Evolutionary conservation across 2,797 vertebrate species (phyloP), one percentile per base, ranked within the genome.

Genomic region (Esox lucius): DNA sequence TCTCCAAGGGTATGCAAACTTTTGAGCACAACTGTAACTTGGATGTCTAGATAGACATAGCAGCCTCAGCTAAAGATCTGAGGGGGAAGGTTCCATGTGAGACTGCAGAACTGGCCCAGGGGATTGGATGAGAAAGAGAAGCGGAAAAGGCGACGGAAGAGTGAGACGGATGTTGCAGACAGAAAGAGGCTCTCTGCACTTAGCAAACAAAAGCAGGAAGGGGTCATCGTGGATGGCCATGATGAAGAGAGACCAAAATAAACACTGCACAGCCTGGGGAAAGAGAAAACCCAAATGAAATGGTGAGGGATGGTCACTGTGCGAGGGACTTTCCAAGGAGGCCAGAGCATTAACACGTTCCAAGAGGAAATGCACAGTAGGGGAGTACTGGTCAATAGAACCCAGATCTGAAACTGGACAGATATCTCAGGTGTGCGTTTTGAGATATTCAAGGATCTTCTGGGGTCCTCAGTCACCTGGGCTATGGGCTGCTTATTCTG

Each of bases 161-260:
- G 75, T 67, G 80, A 84, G 82, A 81, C 81, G 87, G 80, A 88
- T 84, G 83, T 89, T 67, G 46, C 80, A 71, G 79, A 81, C 77
- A 72, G 75, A 80, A 68, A 80, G 81, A 80, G 83, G 83, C 78
- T 84, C 71, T 75, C 81, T 74, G 79, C 79, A 84, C 82, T 86
- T 84, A 81, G 82, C 83, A 87, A 87, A 92, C 91, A 93, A 92
- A 92, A 86, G 87, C 91, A 91, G 90, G 91, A 92, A 67, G 48
- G 48, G 28, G 39, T 56, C 48, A 68, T 59, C 31, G 61, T 62
- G 68, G 59, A 31, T 8, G 65, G 48, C 71, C 42, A 24, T 75
- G 73, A 70, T 73, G 68, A 56, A 73, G 68, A 35, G 49, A 28
- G 68, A 72, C 51, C 68, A 35, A 73, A 65, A 80, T 53, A 71